Evolutionary conservation across 1,140 invertebrate genomes (phyloP), one percentile per base, ranked within the genome.

Genomic region (Brachionus koreanus): DNA sequence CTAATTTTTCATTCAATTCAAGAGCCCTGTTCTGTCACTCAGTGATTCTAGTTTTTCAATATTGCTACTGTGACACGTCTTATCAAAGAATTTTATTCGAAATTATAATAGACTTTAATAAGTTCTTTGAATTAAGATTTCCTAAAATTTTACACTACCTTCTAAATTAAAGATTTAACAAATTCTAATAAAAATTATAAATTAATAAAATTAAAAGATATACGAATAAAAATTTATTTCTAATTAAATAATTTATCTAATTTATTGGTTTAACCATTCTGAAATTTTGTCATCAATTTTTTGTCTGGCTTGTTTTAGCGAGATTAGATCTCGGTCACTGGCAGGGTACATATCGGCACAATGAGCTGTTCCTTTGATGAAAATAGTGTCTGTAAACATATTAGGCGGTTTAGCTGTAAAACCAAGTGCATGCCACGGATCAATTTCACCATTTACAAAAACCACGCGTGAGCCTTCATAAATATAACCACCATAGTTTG

Each of bases 361-460:
- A 85, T 94, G 93, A 0, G 93, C 92, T 5, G 91, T 91, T 46
- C 92, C 92, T 91, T 83, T 6, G 82, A 85, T 35, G 33, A 82
- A 42, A 37, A 84, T 87, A n/a, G 89, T 85, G 9, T 89, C 87
- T 35, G 85, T 86, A 52, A 86, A 84, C 72, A 85, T 84, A 25
- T 83, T 76, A 29, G 86, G 86, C 10, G 86, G 65, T 83, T 86
- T 83, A 39, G 86, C 83, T 7, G 86, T 85, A 10, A 90, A 85
- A 23, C 88, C 92, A 35, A 97, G 89, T 2, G 93, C 93, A 90
- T 96, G 94, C 95, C 95, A 97, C 5, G 95, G 95, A 89, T 97
- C 95, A 67, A 96, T 92, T 1, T 92, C 93, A 74, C 95, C 95
- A 86, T 97, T 95, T 39, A 95, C 92, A 86, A 93, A 95, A 1